Base-by-base conservation (phyloP, 2,113 vertebrate genomes). In the Eidolon helvum region DNA sequence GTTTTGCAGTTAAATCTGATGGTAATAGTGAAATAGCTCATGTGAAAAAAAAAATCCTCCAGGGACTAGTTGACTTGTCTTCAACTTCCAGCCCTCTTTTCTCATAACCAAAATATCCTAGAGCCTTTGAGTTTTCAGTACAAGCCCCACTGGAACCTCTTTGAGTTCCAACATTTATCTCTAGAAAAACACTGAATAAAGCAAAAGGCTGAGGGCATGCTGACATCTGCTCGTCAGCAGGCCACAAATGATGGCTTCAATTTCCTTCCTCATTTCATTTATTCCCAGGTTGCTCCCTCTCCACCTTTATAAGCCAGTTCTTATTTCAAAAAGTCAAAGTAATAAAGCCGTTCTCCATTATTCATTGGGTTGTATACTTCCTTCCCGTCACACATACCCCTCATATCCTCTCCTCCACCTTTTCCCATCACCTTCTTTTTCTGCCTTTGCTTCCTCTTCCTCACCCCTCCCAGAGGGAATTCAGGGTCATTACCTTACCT, bases 261-360 rank as follows among this genome's bases (percentile, higher is more conserved):
- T 97, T 96, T 95, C 96, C 97, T 97, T 92, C 91, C 94, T 83
- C 28, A 8, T 89, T 97, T 98, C 22, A 4, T 80, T 74, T 38
- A 98, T 98, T 98, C 98, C 80, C 97, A 98, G 97, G 97, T 95
- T 96, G 90, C 87, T 98, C 92, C 96, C 91, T 96, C 45, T 96
- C 79, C 43, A 66, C 75, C 97, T 98, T 98, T 96, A 95, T 96
- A 98, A 98, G 95, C 97, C 96, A 87, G 97, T 68, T 98, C 96
- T 98, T 98, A 98, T 97, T 98, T 97, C 1, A 33, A 97, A 95
- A 97, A 98, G 97, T 98, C 98, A 98, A 98, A 98, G 96, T 98
- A 98, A 98, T 98, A 98, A 98, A 96, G 71, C 69, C 96, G 71
- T 94, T 96, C 97, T 98, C 95, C 97, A 97, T 98, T 98, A 97